These are phyloP conservation scores for Romanogobio albipinnatus DNA, from an alignment of 2,113 vertebrate genomes.

Conservation along the genomic window DNA sequence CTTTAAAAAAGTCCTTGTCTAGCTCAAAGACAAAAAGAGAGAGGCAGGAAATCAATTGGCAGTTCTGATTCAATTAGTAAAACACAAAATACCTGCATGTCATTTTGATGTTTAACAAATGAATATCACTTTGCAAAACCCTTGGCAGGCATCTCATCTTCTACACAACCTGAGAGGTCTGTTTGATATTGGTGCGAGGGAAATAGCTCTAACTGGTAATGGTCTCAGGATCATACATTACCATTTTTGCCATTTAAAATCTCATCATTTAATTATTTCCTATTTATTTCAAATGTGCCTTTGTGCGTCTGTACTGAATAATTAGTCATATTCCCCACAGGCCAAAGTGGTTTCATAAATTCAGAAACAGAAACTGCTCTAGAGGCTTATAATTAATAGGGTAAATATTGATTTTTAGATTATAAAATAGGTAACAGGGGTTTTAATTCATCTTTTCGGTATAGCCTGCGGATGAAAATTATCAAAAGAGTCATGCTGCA, in stretches of 20 bases:
- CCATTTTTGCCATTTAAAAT: not conserved
- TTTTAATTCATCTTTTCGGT: not conserved
- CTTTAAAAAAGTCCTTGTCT: not conserved
- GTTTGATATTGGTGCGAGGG: not conserved
- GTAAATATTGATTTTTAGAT: slow-evolving; percentile 26
- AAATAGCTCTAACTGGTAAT: not conserved
- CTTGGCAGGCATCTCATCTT: slow-evolving; percentile 36
- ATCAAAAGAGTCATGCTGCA: not conserved
- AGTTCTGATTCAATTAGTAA: slow-evolving; percentile 49
- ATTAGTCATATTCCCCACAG: not conserved
- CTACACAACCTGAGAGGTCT: not conserved
- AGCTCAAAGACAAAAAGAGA: not conserved
- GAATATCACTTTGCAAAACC: slow-evolving; percentile 2
- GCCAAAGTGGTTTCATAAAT: not conserved
- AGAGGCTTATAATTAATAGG: not conserved
- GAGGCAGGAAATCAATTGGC: slow-evolving; percentile 6
- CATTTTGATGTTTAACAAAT: slow-evolving; percentile 32
- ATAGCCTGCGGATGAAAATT: slow-evolving; percentile 11
- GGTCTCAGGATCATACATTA: not conserved
- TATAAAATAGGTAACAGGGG: not conserved
- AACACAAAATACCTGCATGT: slow-evolving; percentile 36
- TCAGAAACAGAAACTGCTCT: not conserved
- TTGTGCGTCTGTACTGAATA: slow-evolving; percentile 1
- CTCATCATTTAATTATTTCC: not conserved
- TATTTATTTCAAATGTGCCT: not conserved